Evolutionary conservation across 2,888 invertebrate species (phyloP), one percentile per base, ranked within the genome.

Genomic region (Agrochola lychnidis): DNA sequence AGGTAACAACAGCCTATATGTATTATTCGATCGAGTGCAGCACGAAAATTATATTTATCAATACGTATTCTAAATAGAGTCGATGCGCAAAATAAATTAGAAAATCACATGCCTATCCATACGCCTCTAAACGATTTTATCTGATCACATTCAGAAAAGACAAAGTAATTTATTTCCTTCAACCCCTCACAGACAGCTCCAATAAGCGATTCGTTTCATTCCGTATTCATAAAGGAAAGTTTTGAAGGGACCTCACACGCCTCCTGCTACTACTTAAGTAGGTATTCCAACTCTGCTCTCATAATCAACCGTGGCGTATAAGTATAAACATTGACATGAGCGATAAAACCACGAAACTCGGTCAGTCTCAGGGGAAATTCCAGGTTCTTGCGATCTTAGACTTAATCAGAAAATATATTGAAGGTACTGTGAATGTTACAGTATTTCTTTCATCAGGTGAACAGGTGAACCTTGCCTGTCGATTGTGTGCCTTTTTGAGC

Each of bases 341-440:
- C 89, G 91, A 91, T 91, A 90, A 88, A 91, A 89, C 88, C 85
- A 84, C 87, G 81, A 89, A 91, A 90, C 89, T 90, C 89, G 90
- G 86, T 81, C 86, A 86, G 78, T 85, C 94, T 88, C 92, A 1
- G 69, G 93, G 93, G 93, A 94, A 94, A 93, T 94, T 93, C 88
- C 88, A 88, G 87, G 88, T 91, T 85, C 90, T 89, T 88, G 87
- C 83, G 86, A 88, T 89, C 90, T 89, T 89, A 81, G 85, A 90
- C 85, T 88, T 92, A 91, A 92, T 92, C 90, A 92, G 86, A 91
- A 91, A 90, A 90, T 81, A 81, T 84, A 90, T 87, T 86, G 88
- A 80, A 84, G 87, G 83, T 70, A 48, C 57, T 61, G 67, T 63
- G 64, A 74, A 83, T 59, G 78, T 80, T 62, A 82, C 63, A 71